A percentile compares a stretch with the other conserved stretches of the same genome.
Conservation (phyloP, 2,888 invertebrate species). For the Gastrophysa polygoni region DNA sequence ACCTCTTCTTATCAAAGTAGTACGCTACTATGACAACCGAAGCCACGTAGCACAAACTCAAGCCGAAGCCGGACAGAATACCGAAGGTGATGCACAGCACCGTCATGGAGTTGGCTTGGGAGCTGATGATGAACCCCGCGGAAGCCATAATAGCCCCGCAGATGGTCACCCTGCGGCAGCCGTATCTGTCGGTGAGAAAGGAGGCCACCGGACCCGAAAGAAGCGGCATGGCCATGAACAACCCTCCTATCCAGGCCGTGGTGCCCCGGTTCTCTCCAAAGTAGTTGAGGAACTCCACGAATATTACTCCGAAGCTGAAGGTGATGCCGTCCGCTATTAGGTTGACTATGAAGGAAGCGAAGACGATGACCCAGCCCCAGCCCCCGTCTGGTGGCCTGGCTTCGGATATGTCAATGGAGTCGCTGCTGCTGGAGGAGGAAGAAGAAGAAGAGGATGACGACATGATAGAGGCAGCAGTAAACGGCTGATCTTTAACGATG, state of each 20-base stretch:
- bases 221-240: conserved; percentile 91
- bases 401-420: conserved; percentile 69
- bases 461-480: conserved; percentile 46
- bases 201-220: conserved; percentile 85
- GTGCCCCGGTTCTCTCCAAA: conserved; percentile 85
- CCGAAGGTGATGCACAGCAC: conserved; percentile 83
- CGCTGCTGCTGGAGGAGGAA: conserved; percentile 64
- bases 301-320: conserved; percentile 91
- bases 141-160: conserved; percentile 78
- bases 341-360: conserved; percentile 87
- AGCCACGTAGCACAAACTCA: conserved; percentile 87
- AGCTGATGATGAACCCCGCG: conserved; percentile 77
- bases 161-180: conserved; percentile 80
- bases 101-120: conserved; percentile 76
- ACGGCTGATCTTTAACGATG: conserved; percentile 34
- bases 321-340: conserved; percentile 92
- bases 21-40: conserved; percentile 90
- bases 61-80: conserved; percentile 81
- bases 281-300: conserved; percentile 81
- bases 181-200: conserved; percentile 81
- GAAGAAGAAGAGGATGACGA: conserved; percentile 50
- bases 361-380: conserved; percentile 93
- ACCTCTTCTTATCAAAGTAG: conserved; percentile 84
- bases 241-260: conserved; percentile 88
- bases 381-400: conserved; percentile 85